Evolutionary conservation across 2,113 vertebrate genomes (phyloP), one percentile per base, ranked within the genome.

Genomic region (Saccopteryx bilineata): DNA sequence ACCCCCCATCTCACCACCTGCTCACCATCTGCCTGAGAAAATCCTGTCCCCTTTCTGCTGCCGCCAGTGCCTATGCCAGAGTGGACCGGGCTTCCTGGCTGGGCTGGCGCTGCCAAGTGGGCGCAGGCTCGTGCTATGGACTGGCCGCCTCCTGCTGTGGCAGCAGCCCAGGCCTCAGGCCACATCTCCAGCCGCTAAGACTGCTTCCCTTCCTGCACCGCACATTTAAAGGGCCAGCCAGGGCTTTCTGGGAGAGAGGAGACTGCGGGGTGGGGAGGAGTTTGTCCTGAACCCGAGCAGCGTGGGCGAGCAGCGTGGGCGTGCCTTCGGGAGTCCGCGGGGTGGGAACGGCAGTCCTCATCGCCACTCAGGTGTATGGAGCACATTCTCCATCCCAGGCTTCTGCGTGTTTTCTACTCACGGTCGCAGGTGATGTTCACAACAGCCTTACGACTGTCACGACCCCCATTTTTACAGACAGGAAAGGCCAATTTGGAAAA

Each of bases 1-100:
- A 39, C 39, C 39, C 39, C 39, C 39, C 39, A 39, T 39, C 39
- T 39, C 14, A 0, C 23, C 50, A 95, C 96, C 97, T 87, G 78
- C 3, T 17, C 23, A 0, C 97, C 97, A 97, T 97, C 97, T 98
- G 98, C 60, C 87, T 24, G 46, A 87, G 93, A 12, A 58, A 71
- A 31, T 5, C 85, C 92, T 66, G 2, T 39, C 58, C 12, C 0
- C 1, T 7, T 33, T 5, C 87, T 11, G 11, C 48, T 0, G 33
- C n/a, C 0, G 4, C 90, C 60, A 33, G 66, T 31, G 60, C 54
- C 78, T 2, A 5, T 9, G 46, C 60, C 0, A 4, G 58, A 80
- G 65, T 13, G 46, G 33, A 56, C 87, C 9, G 61, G 81, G 81
- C 81, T 71, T 84, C 87, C 90, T 92, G 79, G 31, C 61, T 83